A percentile compares a stretch with the other conserved stretches of the same genome.
Evolutionary conservation across 2,113 vertebrate genomes (phyloP).

Genomic region (Rhipidura dahli): DNA sequence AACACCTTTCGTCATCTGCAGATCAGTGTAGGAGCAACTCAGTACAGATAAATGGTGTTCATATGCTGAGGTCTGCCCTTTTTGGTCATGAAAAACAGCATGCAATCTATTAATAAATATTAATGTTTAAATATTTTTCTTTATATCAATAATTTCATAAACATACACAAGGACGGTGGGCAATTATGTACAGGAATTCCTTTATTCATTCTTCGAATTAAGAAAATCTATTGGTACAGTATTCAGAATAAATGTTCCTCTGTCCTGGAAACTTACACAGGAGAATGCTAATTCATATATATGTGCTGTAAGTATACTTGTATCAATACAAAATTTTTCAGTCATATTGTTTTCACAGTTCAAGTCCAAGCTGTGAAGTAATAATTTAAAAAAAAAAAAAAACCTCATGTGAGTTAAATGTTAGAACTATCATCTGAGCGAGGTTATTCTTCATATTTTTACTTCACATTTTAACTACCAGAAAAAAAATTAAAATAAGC

Average conservation of each 20-base stretch:
- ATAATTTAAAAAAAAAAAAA: no score
- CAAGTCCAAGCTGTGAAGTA: neutral
- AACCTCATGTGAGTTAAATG: neutral
- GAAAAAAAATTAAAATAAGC: no score
- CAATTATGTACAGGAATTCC: neutral
- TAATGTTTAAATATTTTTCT: neutral
- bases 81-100: neutral
- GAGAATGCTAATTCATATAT: neutral
- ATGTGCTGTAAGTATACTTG: neutral
- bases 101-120: neutral
- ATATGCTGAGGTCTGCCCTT: neutral
- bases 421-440: neutral
- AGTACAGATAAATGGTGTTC: neutral
- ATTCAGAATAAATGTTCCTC: neutral
- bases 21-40: neutral
- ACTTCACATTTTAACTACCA: no score
- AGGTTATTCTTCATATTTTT: neutral
- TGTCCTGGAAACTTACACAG: neutral
- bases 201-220: neutral
- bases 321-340: neutral
- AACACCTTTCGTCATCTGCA: accelerated
- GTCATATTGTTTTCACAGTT: neutral
- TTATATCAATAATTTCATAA: neutral
- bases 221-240: neutral
- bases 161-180: neutral